Percentiles rank a stretch among this genome's conserved stretches.
phyloP scores from a whole-genome alignment of 2,888 invertebrate genomes.

The Agriopis marginaria region DNA sequence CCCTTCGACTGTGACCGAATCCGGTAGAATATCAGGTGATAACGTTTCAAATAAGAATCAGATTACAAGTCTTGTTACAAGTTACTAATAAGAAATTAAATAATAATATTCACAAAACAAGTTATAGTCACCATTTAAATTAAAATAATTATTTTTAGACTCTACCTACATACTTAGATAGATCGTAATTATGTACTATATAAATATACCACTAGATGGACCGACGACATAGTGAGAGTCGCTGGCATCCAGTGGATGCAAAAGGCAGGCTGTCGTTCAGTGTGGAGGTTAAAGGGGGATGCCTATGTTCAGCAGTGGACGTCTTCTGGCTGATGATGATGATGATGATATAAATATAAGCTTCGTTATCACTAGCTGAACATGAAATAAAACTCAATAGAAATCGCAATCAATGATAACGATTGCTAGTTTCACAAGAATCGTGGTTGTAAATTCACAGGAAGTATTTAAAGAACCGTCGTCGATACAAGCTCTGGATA shows the following conservation, averaged over 20 bases:
- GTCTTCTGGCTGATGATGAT: too few species aligned
- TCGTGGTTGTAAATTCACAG: neutral
- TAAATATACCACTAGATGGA: too few species aligned
- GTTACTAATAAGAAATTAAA: constrained; percentile 2
- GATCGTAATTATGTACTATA: too few species aligned
- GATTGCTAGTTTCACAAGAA: constrained; percentile 1
- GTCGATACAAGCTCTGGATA: too few species aligned
- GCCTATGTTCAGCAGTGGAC: too few species aligned
- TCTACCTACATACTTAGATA: neutral
- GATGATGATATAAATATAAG: neutral
- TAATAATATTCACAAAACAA: too few species aligned
- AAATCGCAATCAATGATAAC: constrained; percentile 6
- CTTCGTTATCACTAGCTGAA: constrained; percentile 6
- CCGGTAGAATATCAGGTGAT: constrained; percentile 30
- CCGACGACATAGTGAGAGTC: too few species aligned
- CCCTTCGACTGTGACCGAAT: constrained; percentile 48
- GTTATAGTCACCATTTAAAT: neutral
- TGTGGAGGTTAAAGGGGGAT: too few species aligned
- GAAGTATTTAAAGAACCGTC: too few species aligned
- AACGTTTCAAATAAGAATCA: constrained; percentile 22
- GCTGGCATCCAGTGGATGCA: too few species aligned
- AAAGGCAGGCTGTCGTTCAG: too few species aligned
- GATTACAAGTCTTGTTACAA: neutral
- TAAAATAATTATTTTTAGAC: neutral
- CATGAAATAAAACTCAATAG: neutral